These are phyloP conservation scores for Saturnia pavonia DNA, from an alignment of 2,888 invertebrate genomes.

Conservation along the genomic window DNA sequence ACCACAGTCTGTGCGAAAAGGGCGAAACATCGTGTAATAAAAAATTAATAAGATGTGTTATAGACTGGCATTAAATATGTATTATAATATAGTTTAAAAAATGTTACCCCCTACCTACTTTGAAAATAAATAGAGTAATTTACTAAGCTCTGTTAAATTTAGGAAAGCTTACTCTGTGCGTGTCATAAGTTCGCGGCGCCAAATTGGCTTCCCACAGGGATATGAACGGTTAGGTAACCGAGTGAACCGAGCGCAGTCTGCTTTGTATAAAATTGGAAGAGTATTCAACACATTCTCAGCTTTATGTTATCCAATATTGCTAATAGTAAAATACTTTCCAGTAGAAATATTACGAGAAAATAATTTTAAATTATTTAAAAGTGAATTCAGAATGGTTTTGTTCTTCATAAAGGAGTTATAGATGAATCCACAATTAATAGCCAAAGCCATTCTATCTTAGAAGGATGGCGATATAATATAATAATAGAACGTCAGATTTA, in stretches of 20 bases:
- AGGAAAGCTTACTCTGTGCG: not conserved
- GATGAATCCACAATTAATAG: not conserved
- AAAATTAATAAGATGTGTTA: no score
- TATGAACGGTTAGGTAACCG: not conserved
- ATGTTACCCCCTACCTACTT: not conserved
- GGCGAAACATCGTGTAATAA: no score
- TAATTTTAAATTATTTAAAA: not conserved
- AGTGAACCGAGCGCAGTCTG: not conserved
- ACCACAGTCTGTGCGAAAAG: no score
- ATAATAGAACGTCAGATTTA: no score
- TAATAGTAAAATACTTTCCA: not conserved
- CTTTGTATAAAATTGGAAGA: slow-evolving; percentile 8
- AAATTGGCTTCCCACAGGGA: slow-evolving; percentile 13
- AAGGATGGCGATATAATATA: not conserved
- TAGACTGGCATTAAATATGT: no score
- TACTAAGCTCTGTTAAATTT: not conserved
- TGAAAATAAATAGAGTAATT: not conserved
- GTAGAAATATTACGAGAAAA: not conserved
- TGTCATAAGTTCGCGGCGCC: slow-evolving; percentile 4
- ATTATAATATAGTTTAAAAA: no score
- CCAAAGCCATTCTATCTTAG: not conserved
- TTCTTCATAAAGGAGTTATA: not conserved
- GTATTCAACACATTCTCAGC: slow-evolving; percentile 3
- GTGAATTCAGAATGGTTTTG: not conserved
- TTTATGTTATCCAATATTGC: not conserved